Conservation (phyloP, 1,140 invertebrate genomes). For the Ips typographus region DNA sequence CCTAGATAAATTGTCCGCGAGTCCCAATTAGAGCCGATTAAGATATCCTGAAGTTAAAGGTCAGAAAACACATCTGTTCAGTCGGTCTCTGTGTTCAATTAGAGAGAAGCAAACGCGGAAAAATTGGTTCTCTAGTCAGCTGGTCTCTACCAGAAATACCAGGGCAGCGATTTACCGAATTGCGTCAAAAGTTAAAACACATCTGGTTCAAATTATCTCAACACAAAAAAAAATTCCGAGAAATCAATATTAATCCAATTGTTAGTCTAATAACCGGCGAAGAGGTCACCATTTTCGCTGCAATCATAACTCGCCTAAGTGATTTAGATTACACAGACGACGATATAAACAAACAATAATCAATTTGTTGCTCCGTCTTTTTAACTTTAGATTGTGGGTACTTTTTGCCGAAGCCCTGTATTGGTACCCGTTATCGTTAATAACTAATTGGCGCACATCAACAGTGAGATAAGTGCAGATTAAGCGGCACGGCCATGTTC, state of each 20-base stretch:
- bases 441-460: conserved; percentile 28
- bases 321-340: conserved; percentile 14
- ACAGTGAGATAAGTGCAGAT: conserved; percentile 29
- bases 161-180: neutral
- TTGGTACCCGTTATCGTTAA: neutral
- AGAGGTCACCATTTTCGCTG: neutral
- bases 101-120: neutral
- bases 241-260: neutral
- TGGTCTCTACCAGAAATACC: neutral
- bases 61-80: conserved; percentile 24
- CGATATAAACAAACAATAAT: conserved; percentile 16
- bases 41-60: conserved; percentile 22
- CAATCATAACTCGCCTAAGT: conserved; percentile 8
- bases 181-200: neutral
- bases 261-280: no score
- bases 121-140: neutral
- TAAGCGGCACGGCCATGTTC: conserved; percentile 24
- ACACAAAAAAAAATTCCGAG: neutral
- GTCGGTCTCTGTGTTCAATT: conserved; percentile 28
- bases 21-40: conserved; percentile 17
- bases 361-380: conserved; percentile 10
- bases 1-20: conserved; percentile 12
- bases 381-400: neutral
- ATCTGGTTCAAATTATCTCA: neutral
- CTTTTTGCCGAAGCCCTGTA: conserved; percentile 13